These are phyloP conservation scores for Dorcus hopei DNA, from an alignment of 2,888 invertebrate species.

Conservation along the genomic window DNA sequence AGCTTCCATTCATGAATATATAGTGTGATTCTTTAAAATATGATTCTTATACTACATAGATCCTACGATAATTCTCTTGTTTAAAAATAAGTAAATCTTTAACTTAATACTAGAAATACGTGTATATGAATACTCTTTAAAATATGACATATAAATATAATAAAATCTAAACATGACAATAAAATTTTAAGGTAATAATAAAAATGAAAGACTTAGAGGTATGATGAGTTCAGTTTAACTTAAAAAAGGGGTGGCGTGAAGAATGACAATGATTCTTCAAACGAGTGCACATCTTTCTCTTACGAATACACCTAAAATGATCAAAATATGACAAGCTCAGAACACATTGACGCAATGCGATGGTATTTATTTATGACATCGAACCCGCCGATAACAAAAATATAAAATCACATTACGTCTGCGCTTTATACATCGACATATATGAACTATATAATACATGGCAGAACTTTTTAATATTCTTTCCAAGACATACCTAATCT, in stretches of 20 bases:
- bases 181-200: slow-evolving; percentile 15
- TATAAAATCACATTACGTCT: background rate
- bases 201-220: slow-evolving; percentile 19
- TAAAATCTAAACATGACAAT: slow-evolving; percentile 13
- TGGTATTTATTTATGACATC: background rate
- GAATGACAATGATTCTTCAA: background rate
- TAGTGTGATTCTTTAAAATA: background rate
- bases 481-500: slow-evolving; percentile 21
- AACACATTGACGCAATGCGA: background rate
- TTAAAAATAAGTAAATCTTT: background rate
- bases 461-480: slow-evolving; percentile 22
- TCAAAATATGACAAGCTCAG: slow-evolving; percentile 4
- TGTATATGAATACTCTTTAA: slow-evolving; percentile 16
- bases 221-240: slow-evolving; percentile 14
- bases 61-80: background rate
- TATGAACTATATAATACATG: slow-evolving; percentile 8
- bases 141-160: slow-evolving; percentile 9
- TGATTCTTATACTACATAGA: background rate
- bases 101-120: slow-evolving; percentile 1
- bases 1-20: background rate
- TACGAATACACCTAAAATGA: background rate
- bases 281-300: background rate
- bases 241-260: background rate
- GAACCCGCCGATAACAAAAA: background rate
- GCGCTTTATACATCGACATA: background rate